These are phyloP conservation scores for Lottia gigantea DNA, from an alignment of 2,888 invertebrate genomes.

Conservation along the genomic window DNA sequence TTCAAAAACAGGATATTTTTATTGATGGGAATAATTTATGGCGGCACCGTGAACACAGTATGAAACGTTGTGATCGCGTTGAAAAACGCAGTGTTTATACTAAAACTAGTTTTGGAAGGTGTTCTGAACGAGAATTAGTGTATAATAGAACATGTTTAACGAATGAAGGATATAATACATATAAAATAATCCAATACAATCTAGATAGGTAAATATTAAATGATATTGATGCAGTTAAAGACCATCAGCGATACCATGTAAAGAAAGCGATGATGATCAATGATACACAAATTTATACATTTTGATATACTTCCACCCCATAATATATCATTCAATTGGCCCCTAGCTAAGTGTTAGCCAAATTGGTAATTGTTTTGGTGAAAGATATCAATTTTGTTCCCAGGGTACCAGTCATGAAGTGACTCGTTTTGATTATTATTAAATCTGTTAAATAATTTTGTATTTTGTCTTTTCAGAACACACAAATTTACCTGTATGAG, in stretches of 20 bases:
- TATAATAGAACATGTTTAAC: constrained; percentile 52
- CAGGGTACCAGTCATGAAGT: no score
- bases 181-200: constrained; percentile 49
- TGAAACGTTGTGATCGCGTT: constrained; percentile 43
- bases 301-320: no score
- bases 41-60: constrained; percentile 44
- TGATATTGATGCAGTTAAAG: neutral
- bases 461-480: constrained; percentile 22
- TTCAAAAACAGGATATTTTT: constrained; percentile 50
- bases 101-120: constrained; percentile 39
- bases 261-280: neutral
- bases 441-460: neutral
- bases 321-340: no score
- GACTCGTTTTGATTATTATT: neutral
- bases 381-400: neutral
- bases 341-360: no score
- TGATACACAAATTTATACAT: no score
- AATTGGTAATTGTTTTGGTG: no score
- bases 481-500: constrained; percentile 46
- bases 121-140: constrained; percentile 41
- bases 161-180: constrained; percentile 41
- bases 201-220: constrained; percentile 39
- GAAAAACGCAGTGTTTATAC: constrained; percentile 34
- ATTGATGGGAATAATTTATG: constrained; percentile 49
- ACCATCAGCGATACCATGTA: neutral